Evolutionary conservation across 2,888 invertebrate genomes (phyloP), one percentile per base, ranked within the genome.

Genomic region (Buathra laborator): DNA sequence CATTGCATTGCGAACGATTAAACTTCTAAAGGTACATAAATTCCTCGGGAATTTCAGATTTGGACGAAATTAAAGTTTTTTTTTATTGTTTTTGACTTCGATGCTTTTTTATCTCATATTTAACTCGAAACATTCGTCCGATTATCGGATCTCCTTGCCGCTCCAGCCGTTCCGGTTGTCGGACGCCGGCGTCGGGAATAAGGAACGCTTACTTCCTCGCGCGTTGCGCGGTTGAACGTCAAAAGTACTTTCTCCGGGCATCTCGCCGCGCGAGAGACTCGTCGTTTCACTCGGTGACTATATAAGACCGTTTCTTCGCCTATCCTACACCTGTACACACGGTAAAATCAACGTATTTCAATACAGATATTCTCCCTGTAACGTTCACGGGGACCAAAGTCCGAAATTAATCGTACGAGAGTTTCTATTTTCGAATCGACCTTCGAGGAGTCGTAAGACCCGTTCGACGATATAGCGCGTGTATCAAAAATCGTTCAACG

Each of bases 371-470:
- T 19, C 51, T 37, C 16, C 12, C n/a, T 14, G 24, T 46, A 59
- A 48, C 62, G 24, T 7, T 48, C 75, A 24, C 56, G 48, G 66
- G 43, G 48, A 67, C 87, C 89, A 90, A 90, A 90, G 89, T 90
- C 89, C 89, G 89, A 88, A 90, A 86, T 88, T 84, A 87, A 85
- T 89, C 89, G 87, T 88, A 86, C 84, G 72, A 48, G 56, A 72
- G 89, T 90, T 90, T 90, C 89, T 90, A 90, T 90, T 90, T 89
- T 90, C 86, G 87, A 86, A 85, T 87, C 88, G 87, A 88, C 88
- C 88, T 90, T 89, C 88, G 86, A 46, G 84, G 53, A 85, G 53
- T 70, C 29, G 71, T 48, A 24, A 46, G 24, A 32, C 64, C 79
- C 56, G 62, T 81, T 62, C n/a, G 7, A 19, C 87, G 10, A 10